Evolutionary conservation across 2,888 invertebrate species (phyloP), one percentile per base, ranked within the genome.

Genomic region (Esperia sulphurella): DNA sequence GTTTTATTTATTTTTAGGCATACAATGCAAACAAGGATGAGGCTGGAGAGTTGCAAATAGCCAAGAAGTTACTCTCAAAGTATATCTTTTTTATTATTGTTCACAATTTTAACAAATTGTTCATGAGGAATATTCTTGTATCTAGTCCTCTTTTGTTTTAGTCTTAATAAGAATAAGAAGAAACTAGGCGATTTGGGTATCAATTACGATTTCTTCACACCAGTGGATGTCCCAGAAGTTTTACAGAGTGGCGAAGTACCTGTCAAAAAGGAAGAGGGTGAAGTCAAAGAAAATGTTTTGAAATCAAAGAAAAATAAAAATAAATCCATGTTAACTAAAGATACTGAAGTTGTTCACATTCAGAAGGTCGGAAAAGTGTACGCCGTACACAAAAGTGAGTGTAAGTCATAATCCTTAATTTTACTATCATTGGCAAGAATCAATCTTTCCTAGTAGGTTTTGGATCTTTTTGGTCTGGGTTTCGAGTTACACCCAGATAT

Each of bases 131-230:
- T 39, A 1, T 39, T 38, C 13, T 13, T 1, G 1, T 13, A 10
- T 8, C 13, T 42, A 12, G 35, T 10, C 43, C 1, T 30, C 14
- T 37, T 45, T 13, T 48, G 39, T 79, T 80, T 13, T 68, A 90
- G 89, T 48, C 59, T 92, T 13, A 69, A 74, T 3, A 87, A 82
- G 59, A 89, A 83, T 46, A 80, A 91, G 57, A 70, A 81, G 50
- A 91, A 80, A 58, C 67, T 92, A 9, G 75, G 72, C 51, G 78
- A 77, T 43, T 50, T 91, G 12, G 92, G 91, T 0, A 90, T 92
- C 50, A 76, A 90, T 54, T 91, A 91, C 67, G 83, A 88, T 48
- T 85, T 89, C 52, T 86, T 92, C 50, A 67, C 71, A 57, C 90
- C 91, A 45, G 83, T 88, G 29, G 90, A 91, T 66, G 65, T 91